These are phyloP conservation scores for Dallia pectoralis DNA, from an alignment of 2,797 vertebrate species.

Conservation along the genomic window DNA sequence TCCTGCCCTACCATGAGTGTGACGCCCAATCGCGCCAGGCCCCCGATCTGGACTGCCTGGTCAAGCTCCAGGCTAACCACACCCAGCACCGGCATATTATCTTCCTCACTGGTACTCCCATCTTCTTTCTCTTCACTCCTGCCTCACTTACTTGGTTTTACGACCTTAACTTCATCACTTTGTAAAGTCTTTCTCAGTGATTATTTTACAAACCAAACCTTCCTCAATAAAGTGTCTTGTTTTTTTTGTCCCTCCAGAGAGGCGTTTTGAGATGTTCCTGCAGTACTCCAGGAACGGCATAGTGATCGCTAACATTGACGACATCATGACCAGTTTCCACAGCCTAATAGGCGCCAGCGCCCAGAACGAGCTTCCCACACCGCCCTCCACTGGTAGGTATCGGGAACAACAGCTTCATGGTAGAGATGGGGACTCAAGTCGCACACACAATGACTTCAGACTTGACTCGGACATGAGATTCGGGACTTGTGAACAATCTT, in stretches of 20 bases:
- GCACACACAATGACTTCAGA: too few species aligned
- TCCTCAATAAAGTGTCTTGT: too few species aligned
- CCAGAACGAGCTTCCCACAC: slow-evolving; percentile 76
- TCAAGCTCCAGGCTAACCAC: slow-evolving; percentile 92
- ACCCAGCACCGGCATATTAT: slow-evolving; percentile 91
- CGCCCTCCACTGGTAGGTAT: slow-evolving; percentile 69
- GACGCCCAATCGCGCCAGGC: slow-evolving; percentile 90
- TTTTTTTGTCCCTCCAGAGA: slow-evolving; percentile 59
- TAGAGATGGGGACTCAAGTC: too few species aligned
- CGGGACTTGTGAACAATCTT: too few species aligned
- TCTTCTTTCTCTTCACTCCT: neutral
- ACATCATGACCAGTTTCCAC: slow-evolving; percentile 87
- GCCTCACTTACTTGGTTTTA: neutral
- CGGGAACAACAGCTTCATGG: slow-evolving; percentile 12
- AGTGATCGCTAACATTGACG: slow-evolving; percentile 86
- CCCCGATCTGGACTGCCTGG: slow-evolving; percentile 92
- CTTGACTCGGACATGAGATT: too few species aligned
- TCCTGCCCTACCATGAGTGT: slow-evolving; percentile 94
- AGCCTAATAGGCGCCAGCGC: slow-evolving; percentile 82
- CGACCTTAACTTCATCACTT: too few species aligned
- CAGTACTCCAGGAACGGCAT: slow-evolving; percentile 86
- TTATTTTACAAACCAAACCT: too few species aligned
- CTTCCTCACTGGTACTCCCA: slow-evolving; percentile 90
- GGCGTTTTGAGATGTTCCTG: slow-evolving; percentile 74
- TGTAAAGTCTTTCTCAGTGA: too few species aligned